phyloP scores from a whole-genome alignment of 2,888 invertebrate genomes.

The Orthonychiurus folsomi region DNA sequence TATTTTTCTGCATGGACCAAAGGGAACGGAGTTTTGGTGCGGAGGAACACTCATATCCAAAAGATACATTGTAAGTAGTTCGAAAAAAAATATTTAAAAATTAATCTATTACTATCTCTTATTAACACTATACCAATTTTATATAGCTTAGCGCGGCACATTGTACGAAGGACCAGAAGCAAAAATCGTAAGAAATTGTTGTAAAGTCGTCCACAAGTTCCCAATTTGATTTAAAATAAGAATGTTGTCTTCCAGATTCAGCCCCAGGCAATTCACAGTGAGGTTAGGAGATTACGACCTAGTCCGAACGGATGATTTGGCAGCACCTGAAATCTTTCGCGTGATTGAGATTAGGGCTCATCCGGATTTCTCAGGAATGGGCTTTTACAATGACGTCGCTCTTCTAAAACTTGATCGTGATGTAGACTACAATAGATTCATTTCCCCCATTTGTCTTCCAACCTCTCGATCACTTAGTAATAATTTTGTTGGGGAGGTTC shows the following conservation, averaged over 20 bases:
- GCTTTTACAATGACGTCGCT: slow-evolving; percentile 93
- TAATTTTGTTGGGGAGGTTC: slow-evolving; percentile 62
- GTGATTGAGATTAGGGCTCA: slow-evolving; percentile 65
- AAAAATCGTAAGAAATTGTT: slow-evolving; percentile 65
- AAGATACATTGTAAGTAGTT: slow-evolving; percentile 68
- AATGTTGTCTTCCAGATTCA: slow-evolving; percentile 55
- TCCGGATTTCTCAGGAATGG: slow-evolving; percentile 73
- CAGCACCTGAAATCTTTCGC: slow-evolving; percentile 57
- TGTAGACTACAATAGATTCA: slow-evolving; percentile 71
- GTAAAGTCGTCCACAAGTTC: too few species aligned
- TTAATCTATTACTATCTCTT: neutral
- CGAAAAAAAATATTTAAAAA: slow-evolving; percentile 45
- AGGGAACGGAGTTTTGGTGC: slow-evolving; percentile 85
- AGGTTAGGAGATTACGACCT: slow-evolving; percentile 81
- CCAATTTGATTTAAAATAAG: too few species aligned
- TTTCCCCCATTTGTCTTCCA: slow-evolving; percentile 79
- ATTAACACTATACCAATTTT: neutral
- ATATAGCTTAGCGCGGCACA: slow-evolving; percentile 85
- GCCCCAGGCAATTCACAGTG: slow-evolving; percentile 78
- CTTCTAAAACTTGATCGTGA: slow-evolving; percentile 63
- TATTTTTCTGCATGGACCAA: slow-evolving; percentile 75
- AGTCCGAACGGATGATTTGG: slow-evolving; percentile 72
- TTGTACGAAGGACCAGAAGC: slow-evolving; percentile 80
- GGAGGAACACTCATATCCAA: slow-evolving; percentile 79
- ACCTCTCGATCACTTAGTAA: slow-evolving; percentile 51